These are phyloP conservation scores for Megaceryle alcyon DNA, from an alignment of 2,797 vertebrate genomes.

Conservation along the genomic window DNA sequence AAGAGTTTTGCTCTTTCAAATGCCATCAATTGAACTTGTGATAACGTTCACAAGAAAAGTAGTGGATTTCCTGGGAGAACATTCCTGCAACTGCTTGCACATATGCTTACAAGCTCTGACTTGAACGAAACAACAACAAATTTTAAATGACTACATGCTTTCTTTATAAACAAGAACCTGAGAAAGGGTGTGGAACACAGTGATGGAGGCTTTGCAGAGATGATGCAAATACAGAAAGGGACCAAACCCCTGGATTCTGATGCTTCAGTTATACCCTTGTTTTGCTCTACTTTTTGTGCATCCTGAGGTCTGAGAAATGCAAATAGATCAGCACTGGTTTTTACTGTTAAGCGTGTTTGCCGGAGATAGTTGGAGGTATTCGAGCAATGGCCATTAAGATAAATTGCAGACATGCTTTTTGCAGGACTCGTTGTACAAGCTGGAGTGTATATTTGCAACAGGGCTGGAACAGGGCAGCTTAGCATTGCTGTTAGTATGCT, in stretches of 20 bases:
- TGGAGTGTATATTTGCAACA: neutral
- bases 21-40: neutral
- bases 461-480: neutral
- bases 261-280: neutral
- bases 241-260: neutral
- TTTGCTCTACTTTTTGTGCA: neutral
- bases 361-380: neutral
- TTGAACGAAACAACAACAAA: neutral
- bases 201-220: neutral
- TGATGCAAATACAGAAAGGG: neutral
- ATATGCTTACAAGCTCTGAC: neutral
- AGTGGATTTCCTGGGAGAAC: neutral
- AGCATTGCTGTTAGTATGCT: neutral
- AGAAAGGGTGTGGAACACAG: neutral
- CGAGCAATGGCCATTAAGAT: neutral
- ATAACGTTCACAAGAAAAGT: neutral
- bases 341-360: neutral
- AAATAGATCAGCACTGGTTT: neutral
- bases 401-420: neutral
- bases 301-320: neutral
- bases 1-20: neutral
- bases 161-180: neutral
- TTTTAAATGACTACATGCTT: neutral
- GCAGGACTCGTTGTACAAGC: neutral
- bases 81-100: neutral